Conservation (phyloP, 53 echinoderm and acorn worm genomes). For the Mesocentrotus franciscanus region DNA sequence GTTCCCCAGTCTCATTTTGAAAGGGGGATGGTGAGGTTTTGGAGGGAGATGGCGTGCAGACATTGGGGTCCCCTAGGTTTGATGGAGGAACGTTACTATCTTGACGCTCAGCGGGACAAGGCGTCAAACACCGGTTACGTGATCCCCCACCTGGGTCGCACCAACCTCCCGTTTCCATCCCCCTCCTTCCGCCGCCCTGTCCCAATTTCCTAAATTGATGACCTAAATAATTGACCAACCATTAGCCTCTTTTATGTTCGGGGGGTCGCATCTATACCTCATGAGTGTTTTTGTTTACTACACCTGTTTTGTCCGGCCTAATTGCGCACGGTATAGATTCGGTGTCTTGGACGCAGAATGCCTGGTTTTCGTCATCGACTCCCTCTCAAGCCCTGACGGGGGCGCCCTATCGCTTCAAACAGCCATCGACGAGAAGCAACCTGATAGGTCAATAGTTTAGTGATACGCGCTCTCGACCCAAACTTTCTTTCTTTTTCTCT, state of each 20-base stretch:
- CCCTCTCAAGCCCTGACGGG: constrained; percentile 33
- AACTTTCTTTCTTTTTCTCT: constrained; percentile 46
- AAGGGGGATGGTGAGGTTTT: constrained; percentile 14
- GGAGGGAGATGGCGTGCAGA: constrained; percentile 42
- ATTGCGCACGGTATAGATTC: constrained; percentile 47
- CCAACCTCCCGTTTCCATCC: constrained; percentile 58
- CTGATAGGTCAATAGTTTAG: constrained; percentile 71
- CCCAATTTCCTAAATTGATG: constrained; percentile 65
- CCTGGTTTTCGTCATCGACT: constrained; percentile 26
- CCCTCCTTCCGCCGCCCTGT: constrained; percentile 60
- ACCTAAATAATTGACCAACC: constrained; percentile 63
- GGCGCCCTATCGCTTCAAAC: constrained; percentile 62
- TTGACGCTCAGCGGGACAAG: constrained; percentile 55
- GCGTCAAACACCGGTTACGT: constrained; percentile 51
- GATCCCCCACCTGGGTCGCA: constrained; percentile 66
- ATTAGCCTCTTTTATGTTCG: constrained; percentile 63
- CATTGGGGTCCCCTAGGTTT: constrained; percentile 22
- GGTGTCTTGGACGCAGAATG: constrained; percentile 9
- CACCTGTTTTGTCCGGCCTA: constrained; percentile 57
- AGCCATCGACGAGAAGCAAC: constrained; percentile 25
- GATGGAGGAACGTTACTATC: constrained; percentile 32
- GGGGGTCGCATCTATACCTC: constrained; percentile 34
- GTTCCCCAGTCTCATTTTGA: constrained; percentile 55
- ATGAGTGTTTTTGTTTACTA: constrained; percentile 59
- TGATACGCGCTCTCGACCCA: constrained; percentile 48